These are phyloP conservation scores for Ophion ellenae DNA, from an alignment of 2,888 invertebrate species.

Conservation along the genomic window DNA sequence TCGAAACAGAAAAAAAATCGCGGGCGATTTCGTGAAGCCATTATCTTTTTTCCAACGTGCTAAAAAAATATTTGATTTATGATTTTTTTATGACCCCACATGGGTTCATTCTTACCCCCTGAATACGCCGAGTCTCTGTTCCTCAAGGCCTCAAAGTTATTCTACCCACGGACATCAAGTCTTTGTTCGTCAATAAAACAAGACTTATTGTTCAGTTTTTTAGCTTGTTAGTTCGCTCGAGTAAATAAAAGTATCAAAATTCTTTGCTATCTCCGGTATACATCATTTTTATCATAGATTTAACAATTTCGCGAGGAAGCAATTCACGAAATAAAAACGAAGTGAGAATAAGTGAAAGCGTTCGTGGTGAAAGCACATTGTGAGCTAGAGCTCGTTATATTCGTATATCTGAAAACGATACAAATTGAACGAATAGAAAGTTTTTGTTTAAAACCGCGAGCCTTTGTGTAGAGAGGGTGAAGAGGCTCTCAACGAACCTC, in stretches of 20 bases:
- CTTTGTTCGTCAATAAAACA: too few species aligned
- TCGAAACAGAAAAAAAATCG: too few species aligned
- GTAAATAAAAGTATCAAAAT: neutral
- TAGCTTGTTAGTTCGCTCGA: too few species aligned
- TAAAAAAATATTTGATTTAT: too few species aligned
- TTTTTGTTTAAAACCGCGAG: constrained; percentile 40
- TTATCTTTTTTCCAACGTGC: too few species aligned
- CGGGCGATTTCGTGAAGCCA: too few species aligned
- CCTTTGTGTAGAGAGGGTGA: neutral
- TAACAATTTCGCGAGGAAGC: neutral
- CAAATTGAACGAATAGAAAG: constrained; percentile 46
- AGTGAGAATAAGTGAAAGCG: constrained; percentile 5
- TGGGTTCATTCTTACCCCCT: too few species aligned
- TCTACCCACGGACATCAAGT: too few species aligned
- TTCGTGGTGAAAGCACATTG: constrained; percentile 23
- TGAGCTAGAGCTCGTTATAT: constrained; percentile 35
- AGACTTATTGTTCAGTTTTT: too few species aligned
- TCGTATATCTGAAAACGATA: constrained; percentile 49
- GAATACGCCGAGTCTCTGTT: too few species aligned
- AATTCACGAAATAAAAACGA: neutral
- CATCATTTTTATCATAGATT: neutral
- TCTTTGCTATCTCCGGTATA: neutral
- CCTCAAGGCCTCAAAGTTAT: too few species aligned
- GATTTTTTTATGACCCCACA: too few species aligned
- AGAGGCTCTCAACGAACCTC: neutral